phyloP scores from a whole-genome alignment of 2,797 vertebrate species.

The Pseudochaenichthys georgianus region DNA sequence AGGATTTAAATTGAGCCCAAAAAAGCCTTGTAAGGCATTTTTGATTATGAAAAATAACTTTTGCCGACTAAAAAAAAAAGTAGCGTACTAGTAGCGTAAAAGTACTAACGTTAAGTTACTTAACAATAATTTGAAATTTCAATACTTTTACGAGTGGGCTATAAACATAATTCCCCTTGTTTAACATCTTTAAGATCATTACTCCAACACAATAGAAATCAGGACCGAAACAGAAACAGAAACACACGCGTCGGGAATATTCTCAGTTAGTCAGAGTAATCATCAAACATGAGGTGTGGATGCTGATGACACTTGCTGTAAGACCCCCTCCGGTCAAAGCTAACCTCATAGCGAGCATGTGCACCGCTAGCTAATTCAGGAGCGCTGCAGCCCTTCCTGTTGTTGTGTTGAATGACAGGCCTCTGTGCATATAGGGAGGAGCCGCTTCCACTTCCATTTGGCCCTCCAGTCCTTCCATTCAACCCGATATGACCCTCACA shows the following conservation, averaged over 20 bases:
- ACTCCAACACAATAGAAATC: neutral
- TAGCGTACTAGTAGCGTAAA: too few species aligned
- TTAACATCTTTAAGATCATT: too few species aligned
- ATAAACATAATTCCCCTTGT: too few species aligned
- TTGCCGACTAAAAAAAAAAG: too few species aligned
- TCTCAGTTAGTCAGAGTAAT: neutral
- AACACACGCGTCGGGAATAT: neutral
- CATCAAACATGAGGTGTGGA: constrained; percentile 17
- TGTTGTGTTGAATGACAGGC: constrained; percentile 53
- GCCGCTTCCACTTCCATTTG: constrained; percentile 53
- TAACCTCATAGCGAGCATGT: constrained; percentile 35
- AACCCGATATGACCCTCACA: constrained; percentile 73
- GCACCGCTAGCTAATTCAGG: constrained; percentile 28
- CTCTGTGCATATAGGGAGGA: constrained; percentile 30
- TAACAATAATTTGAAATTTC: too few species aligned
- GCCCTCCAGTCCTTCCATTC: constrained; percentile 49
- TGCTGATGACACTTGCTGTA: constrained; percentile 61
- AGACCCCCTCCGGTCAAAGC: constrained; percentile 41
- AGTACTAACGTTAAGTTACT: too few species aligned
- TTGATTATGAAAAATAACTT: too few species aligned
- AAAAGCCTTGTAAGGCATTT: too few species aligned
- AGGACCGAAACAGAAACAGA: neutral
- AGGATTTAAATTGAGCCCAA: neutral
- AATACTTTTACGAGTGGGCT: too few species aligned
- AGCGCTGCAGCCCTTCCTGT: constrained; percentile 47